Evolutionary conservation across 2,113 vertebrate species (phyloP).

Genomic region (Balaeniceps rex): DNA sequence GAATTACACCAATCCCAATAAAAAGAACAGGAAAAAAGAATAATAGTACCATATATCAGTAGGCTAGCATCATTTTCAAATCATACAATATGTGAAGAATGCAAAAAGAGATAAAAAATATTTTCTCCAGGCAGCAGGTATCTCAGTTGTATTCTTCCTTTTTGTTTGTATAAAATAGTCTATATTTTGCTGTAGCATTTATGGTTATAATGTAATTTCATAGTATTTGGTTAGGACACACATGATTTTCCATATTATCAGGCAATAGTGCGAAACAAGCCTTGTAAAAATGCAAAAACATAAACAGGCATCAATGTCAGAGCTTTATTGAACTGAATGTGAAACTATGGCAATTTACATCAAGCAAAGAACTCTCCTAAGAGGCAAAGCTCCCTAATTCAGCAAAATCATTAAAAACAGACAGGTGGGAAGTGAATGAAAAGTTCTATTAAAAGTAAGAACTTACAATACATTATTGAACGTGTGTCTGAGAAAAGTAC

Average conservation of each 20-base stretch:
- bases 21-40: neutral
- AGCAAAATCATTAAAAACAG: neutral
- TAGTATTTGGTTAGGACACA: neutral
- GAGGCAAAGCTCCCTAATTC: neutral
- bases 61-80: neutral
- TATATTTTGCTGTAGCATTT: neutral
- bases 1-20: neutral
- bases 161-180: neutral
- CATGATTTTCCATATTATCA: neutral
- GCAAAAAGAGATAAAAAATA: neutral
- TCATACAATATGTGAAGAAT: neutral
- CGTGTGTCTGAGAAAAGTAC: neutral
- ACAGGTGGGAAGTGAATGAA: neutral
- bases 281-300: neutral
- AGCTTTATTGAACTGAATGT: neutral
- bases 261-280: neutral
- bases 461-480: neutral
- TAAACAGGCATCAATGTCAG: neutral
- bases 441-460: neutral
- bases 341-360: neutral
- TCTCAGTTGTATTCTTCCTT: neutral
- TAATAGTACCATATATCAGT: neutral
- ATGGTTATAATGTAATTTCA: neutral
- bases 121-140: neutral
- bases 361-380: neutral